Evolutionary conservation across 92 coral and sea anemone genomes (phyloP).

Genomic region (Meandrina meandrites): DNA sequence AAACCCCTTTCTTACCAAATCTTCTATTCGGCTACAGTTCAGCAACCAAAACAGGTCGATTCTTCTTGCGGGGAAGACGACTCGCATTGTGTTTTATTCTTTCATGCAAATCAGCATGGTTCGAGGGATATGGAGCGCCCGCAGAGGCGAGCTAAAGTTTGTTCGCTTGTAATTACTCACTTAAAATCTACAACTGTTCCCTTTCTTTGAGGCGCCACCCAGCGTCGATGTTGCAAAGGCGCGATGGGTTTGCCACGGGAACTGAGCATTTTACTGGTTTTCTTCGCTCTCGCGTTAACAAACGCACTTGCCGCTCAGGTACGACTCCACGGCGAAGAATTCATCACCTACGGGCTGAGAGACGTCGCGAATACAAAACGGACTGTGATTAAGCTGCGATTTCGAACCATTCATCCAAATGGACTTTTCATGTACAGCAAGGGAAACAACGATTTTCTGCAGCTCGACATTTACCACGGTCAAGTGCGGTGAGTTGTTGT

Average conservation of each 20-base stretch:
- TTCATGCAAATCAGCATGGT: slow-evolving; percentile 30
- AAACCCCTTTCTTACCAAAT: slow-evolving; percentile 20
- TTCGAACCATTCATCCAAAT: slow-evolving; percentile 80
- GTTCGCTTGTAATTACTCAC: slow-evolving; percentile 21
- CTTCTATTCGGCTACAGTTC: background rate
- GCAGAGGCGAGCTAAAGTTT: slow-evolving; percentile 41
- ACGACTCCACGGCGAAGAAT: slow-evolving; percentile 59
- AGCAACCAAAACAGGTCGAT: slow-evolving; percentile 17
- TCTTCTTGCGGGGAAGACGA: slow-evolving; percentile 22
- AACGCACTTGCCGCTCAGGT: slow-evolving; percentile 7
- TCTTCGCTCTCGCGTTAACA: slow-evolving; percentile 10
- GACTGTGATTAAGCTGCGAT: slow-evolving; percentile 61
- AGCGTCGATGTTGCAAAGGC: background rate
- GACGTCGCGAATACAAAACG: slow-evolving; percentile 7
- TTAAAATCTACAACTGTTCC: background rate
- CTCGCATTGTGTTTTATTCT: slow-evolving; percentile 15
- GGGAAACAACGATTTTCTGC: slow-evolving; percentile 64
- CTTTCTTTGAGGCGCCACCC: background rate
- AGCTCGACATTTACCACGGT: slow-evolving; percentile 75
- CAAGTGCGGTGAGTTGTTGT: slow-evolving; percentile 62
- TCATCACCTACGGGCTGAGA: slow-evolving; percentile 43
- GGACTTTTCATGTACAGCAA: slow-evolving; percentile 77
- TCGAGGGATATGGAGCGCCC: slow-evolving; percentile 3
- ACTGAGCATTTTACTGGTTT: background rate
- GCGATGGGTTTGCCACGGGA: slow-evolving; percentile 15